These are phyloP conservation scores for Cremastinae sp. DNA, from an alignment of 2,888 invertebrate genomes.

Conservation along the genomic window DNA sequence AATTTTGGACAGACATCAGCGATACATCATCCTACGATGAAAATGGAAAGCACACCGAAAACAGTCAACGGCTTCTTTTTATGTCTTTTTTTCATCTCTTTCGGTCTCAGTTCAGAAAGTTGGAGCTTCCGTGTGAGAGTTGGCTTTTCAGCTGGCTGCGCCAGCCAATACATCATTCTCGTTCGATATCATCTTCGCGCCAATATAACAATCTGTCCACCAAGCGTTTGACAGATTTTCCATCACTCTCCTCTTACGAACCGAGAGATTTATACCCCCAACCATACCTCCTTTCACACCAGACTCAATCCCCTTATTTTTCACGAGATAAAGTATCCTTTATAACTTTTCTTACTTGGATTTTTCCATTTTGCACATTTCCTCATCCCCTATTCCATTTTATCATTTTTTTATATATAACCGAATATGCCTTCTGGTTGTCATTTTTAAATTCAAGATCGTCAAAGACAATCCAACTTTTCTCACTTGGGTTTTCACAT, in stretches of 20 bases:
- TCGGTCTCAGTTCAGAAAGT: background rate
- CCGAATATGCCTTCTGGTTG: too few relatives aligned
- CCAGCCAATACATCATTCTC: constrained; percentile 29
- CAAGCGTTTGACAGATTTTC: constrained; percentile 34
- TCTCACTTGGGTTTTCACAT: too few relatives aligned
- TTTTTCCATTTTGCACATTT: background rate
- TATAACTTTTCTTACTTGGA: background rate
- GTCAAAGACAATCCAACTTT: too few relatives aligned
- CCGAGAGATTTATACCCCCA: constrained; percentile 21
- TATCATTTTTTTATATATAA: too few relatives aligned
- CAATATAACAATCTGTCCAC: constrained; percentile 47
- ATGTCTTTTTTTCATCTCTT: background rate
- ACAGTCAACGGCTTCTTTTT: background rate
- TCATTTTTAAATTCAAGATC: too few relatives aligned
- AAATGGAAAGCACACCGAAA: constrained; percentile 5
- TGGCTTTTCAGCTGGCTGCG: too few relatives aligned
- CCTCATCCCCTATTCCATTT: too few relatives aligned
- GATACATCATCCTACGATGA: constrained; percentile 56
- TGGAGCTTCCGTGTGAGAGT: constrained; percentile 1
- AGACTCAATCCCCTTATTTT: background rate
- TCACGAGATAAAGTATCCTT: background rate
- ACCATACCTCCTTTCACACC: background rate
- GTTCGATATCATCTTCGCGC: constrained; percentile 15
- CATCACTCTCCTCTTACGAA: constrained; percentile 31
- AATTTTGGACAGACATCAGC: constrained; percentile 56